These are phyloP conservation scores for Rhabditophanes sp. DNA, from an alignment of 2,888 invertebrate species.

Conservation along the genomic window DNA sequence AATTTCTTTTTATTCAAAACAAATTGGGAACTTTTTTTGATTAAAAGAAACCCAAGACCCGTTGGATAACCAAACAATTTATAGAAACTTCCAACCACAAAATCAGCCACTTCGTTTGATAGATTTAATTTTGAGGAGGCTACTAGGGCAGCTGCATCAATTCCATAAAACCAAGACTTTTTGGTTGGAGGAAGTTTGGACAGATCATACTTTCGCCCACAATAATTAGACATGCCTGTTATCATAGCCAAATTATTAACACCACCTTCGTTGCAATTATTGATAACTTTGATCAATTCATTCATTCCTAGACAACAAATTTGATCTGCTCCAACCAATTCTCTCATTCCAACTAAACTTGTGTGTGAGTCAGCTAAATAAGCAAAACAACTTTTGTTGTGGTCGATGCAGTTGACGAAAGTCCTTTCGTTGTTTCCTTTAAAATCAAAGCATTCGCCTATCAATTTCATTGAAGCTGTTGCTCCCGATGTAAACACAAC, in stretches of 20 bases:
- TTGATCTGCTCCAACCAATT: too few relatives aligned
- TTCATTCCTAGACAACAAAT: too few relatives aligned
- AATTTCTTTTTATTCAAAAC: slow-evolving; percentile 56
- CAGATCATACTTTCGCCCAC: slow-evolving; percentile 64
- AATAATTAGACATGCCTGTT: slow-evolving; percentile 86
- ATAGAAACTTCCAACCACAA: slow-evolving; percentile 79
- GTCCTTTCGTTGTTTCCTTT: too few relatives aligned
- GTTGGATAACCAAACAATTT: slow-evolving; percentile 86
- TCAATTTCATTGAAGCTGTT: not conserved
- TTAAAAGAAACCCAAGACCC: slow-evolving; percentile 73
- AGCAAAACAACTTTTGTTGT: slow-evolving; percentile 8
- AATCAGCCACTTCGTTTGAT: slow-evolving; percentile 61
- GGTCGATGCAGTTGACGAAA: too few relatives aligned
- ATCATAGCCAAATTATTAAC: slow-evolving; percentile 63
- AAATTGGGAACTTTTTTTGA: slow-evolving; percentile 53
- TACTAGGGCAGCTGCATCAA: slow-evolving; percentile 67
- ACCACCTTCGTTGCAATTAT: too few relatives aligned
- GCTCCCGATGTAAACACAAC: not conserved
- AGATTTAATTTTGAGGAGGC: slow-evolving; percentile 65
- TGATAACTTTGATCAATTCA: too few relatives aligned
- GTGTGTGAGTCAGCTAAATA: slow-evolving; percentile 74
- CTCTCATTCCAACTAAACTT: slow-evolving; percentile 79
- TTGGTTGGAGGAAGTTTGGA: slow-evolving; percentile 3
- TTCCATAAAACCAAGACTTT: slow-evolving; percentile 9
- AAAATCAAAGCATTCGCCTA: too few relatives aligned